Evolutionary conservation across 2,888 invertebrate genomes (phyloP), one percentile per base, ranked within the genome.

Genomic region (Orchesella flavescens): DNA sequence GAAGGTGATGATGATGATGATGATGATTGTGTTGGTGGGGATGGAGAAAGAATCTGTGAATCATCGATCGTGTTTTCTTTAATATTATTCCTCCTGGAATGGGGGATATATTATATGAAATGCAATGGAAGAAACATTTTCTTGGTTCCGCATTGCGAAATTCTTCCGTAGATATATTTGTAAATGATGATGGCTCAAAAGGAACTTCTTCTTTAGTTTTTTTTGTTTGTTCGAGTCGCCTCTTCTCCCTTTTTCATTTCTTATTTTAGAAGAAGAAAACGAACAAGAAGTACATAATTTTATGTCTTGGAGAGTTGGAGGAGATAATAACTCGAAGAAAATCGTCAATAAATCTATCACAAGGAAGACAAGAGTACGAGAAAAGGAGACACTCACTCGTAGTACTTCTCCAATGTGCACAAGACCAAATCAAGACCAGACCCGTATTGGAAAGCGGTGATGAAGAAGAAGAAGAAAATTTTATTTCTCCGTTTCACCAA

Each of bases 311-410:
- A 2, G 10, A 59, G 59, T 59, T 59, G 59, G 19, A 59, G 59
- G 19, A 59, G 59, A 59, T 59, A 59, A 59, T 59, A 49, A 49
- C 15, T 59, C 21, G 59, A 17, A 59, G 59, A 3, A 55, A 65
- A 65, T 65, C 9, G 68, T 77, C 77, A 77, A 77, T 77, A 77
- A 77, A 77, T 77, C 77, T 69, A 69, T 77, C 77, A 77, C 57
- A 15, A 34, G 43, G 65, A 65, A 65, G 65, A 65, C 65, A 65
- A 59, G 49, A n/a, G 49, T 12, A 49, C 49, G 49, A 49, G 2
- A 12, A 2, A 49, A 10, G 12, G 49, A 49, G 49, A 49, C 5
- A 49, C 12, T 7, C 49, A 49, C 49, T 49, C 49, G n/a, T n/a
- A n/a, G n/a, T n/a, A n/a, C n/a, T n/a, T n/a, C 10, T 10, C 2